Evolutionary conservation across 2,888 invertebrate genomes (phyloP), one percentile per base, ranked within the genome.

Genomic region (Ectropis crepuscularia): DNA sequence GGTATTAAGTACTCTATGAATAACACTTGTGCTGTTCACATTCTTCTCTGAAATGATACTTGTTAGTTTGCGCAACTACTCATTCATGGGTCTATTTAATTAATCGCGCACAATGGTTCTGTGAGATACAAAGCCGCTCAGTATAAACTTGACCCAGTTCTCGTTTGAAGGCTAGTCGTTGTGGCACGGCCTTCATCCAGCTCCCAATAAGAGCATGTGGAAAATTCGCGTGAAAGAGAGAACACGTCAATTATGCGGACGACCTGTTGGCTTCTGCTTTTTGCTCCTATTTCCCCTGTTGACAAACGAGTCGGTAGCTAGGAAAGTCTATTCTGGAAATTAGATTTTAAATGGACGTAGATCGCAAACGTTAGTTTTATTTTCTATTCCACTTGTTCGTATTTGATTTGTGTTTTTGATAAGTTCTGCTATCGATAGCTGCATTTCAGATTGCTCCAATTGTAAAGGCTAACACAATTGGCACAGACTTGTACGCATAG

Each of bases 101-200:
- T 67, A 68, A 67, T 65, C 39, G 41, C 47, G 58, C 57, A 62
- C 55, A 59, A 60, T 57, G 57, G 57, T 59, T 65, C 57, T 62
- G 61, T 68, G 66, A 65, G 66, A 68, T 63, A 70, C 68, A 69
- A 69, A 74, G 70, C 71, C 72, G 66, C 69, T 66, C 67, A 68
- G 68, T 64, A 63, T 76, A 80, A 82, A 82, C 82, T 82, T 83
- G 82, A 82, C 82, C 81, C 61, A 80, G 70, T 75, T 82, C 64
- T 51, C 57, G 50, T 68, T 65, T 71, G 69, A 72, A 76, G 74
- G 77, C 74, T 79, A 68, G 72, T 70, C 71, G 78, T 68, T 75
- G 70, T 63, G 71, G 72, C 72, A 70, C 71, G 78, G 77, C 81
- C 79, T 81, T 77, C 76, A 79, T 79, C 73, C 75, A 77, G 75